Conservation (phyloP, 1,140 invertebrate genomes). For the Lutraria rhynchaena region DNA sequence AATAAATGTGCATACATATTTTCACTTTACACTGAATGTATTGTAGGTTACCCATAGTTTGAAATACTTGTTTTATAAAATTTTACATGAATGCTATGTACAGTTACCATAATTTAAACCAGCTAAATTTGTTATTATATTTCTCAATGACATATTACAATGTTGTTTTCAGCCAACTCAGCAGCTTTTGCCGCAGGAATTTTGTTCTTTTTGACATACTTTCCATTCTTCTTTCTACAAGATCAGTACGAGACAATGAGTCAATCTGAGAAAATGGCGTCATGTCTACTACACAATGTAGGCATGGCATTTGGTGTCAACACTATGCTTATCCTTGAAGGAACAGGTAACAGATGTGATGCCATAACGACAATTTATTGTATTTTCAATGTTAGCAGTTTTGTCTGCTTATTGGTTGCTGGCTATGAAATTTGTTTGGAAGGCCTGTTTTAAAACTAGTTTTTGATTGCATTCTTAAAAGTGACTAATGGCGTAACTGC, state of each 20-base stretch:
- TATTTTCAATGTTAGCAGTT: no score
- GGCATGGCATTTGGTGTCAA: slow-evolving; percentile 79
- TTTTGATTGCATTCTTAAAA: no score
- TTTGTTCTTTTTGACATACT: slow-evolving; percentile 79
- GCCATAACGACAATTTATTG: no score
- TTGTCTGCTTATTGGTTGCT: no score
- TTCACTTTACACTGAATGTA: no score
- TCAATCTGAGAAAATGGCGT: slow-evolving; percentile 66
- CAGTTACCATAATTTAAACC: background rate
- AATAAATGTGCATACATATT: no score
- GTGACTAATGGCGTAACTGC: no score
- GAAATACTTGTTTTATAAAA: background rate
- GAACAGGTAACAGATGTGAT: slow-evolving; percentile 84
- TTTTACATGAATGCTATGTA: background rate
- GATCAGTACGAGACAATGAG: slow-evolving; percentile 84
- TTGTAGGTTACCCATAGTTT: no score
- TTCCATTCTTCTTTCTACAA: slow-evolving; percentile 84
- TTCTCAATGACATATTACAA: slow-evolving; percentile 22
- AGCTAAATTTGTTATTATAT: no score
- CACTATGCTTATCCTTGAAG: slow-evolving; percentile 81
- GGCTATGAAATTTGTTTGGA: no score
- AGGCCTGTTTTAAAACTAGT: no score
- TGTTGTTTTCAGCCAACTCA: slow-evolving; percentile 78
- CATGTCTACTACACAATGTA: slow-evolving; percentile 76
- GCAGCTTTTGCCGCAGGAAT: slow-evolving; percentile 78